Base-by-base conservation (phyloP, 2,888 invertebrate species). In the Callinectes sapidus region DNA sequence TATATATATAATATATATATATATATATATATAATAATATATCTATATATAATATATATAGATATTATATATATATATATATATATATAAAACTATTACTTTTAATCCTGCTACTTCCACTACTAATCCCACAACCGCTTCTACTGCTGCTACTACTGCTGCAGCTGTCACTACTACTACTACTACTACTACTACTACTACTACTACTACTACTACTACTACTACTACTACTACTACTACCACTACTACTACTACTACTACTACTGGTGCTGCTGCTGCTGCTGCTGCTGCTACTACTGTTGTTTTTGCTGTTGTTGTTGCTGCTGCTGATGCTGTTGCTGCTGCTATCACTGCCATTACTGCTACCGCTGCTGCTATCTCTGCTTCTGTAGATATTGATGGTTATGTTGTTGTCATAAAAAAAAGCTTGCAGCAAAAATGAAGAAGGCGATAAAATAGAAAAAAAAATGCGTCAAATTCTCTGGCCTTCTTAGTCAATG, bases 1-100 rank as follows among this genome's bases (percentile, higher is more conserved):
- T 66, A 89, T 89, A 89, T 89, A 66, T 89, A 89, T 89, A 28
- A 89, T 89, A 32, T 89, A 89, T 89, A 35, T 89, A 89, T 66
- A 54, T 89, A 66, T 89, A 66, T 89, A 89, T 89, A 66, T 89
- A 66, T 48, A 32, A n/a, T n/a, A n/a, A n/a, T 89, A 55, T 54
- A 55, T 16, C 32, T 32, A 35, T 89, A 61, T 54, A 55, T 89
- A 32, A 55, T 32, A 35, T 66, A 61, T 66, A 6, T 61, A 0
- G n/a, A n/a, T n/a, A n/a, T n/a, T 89, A 55, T 54, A 55, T 16
- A 55, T 32, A 35, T 89, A 61, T 54, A 55, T 89, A 32, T 16
- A 55, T 32, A 35, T 66, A 61, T 66, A 6, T 61, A 0, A n/a
- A n/a, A n/a, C n/a, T n/a, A 81, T 28, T 71, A 23, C 10, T 3